phyloP scores from a whole-genome alignment of 2,888 invertebrate genomes.

The Drosophila algonquin region DNA sequence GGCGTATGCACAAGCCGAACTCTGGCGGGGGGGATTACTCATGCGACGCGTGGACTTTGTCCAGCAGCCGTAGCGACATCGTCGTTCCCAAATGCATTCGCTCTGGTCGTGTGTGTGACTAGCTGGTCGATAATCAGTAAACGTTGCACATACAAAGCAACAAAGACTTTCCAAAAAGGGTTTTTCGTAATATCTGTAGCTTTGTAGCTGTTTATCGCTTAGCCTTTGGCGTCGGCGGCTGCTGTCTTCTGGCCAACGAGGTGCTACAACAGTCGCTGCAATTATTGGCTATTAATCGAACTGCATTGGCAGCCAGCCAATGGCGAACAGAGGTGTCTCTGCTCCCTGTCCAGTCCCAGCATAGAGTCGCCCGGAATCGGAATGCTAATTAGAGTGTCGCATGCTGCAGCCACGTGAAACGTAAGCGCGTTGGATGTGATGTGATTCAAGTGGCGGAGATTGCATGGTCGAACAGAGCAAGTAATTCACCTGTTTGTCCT shows the following conservation, averaged over 20 bases:
- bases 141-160: slow-evolving; percentile 28
- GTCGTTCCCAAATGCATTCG: slow-evolving; percentile 14
- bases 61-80: slow-evolving; percentile 13
- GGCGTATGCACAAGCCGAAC: slow-evolving; percentile 44
- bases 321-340: not conserved
- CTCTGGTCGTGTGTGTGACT: slow-evolving; percentile 11
- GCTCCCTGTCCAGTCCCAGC: slow-evolving; percentile 9
- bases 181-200: slow-evolving; percentile 37
- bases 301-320: not conserved
- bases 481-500: slow-evolving; percentile 45
- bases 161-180: slow-evolving; percentile 5
- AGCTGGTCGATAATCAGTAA: slow-evolving; percentile 40
- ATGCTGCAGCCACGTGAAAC: slow-evolving; percentile 74
- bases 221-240: slow-evolving; percentile 21
- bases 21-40: slow-evolving; percentile 47
- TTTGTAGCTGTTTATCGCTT: slow-evolving; percentile 15
- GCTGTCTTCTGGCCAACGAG: slow-evolving; percentile 39
- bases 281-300: too few species aligned
- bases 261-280: slow-evolving; percentile 13
- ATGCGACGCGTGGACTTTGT: slow-evolving; percentile 68
- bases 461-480: slow-evolving; percentile 51
- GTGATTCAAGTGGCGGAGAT: slow-evolving; percentile 23
- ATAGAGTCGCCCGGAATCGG: slow-evolving; percentile 6
- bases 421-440: not conserved
- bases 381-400: slow-evolving; percentile 64